A percentile compares a stretch with the other conserved stretches of the same genome.
These are phyloP conservation scores for Nomada fucata DNA, from an alignment of 2,888 invertebrate species.

Conservation along the genomic window DNA sequence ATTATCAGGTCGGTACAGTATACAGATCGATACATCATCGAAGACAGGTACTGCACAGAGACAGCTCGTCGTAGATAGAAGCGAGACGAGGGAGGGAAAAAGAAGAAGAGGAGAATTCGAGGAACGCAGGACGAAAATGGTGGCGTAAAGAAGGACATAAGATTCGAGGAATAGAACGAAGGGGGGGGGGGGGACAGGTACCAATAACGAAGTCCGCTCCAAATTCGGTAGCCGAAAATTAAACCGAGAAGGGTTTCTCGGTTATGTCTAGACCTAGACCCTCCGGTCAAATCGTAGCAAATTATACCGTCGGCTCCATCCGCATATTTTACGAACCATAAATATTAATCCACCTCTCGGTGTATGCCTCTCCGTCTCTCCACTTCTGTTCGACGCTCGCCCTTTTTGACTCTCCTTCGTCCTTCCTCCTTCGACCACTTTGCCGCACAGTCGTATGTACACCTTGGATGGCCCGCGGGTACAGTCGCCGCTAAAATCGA, in stretches of 20 bases:
- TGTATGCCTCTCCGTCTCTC: slow-evolving; percentile 35
- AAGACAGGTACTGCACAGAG: slow-evolving; percentile 10
- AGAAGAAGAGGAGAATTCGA: background rate
- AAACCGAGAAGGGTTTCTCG: slow-evolving; percentile 65
- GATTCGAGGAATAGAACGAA: slow-evolving; percentile 13
- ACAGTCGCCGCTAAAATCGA: slow-evolving; percentile 64
- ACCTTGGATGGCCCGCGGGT: slow-evolving; percentile 48
- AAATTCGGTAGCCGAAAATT: slow-evolving; percentile 75
- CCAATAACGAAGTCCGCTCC: slow-evolving; percentile 63
- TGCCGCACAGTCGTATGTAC: background rate
- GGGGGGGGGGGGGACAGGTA: slow-evolving; percentile 35
- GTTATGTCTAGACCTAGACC: slow-evolving; percentile 75
- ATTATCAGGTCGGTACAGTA: slow-evolving; percentile 7
- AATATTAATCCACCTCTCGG: slow-evolving; percentile 74
- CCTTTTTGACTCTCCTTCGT: slow-evolving; percentile 20
- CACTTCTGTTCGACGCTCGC: slow-evolving; percentile 30
- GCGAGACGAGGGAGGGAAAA: background rate
- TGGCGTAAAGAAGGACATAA: slow-evolving; percentile 22
- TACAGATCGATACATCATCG: slow-evolving; percentile 55
- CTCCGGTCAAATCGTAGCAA: slow-evolving; percentile 76
- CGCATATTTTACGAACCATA: slow-evolving; percentile 78
- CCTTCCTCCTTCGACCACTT: background rate
- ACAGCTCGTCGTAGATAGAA: background rate
- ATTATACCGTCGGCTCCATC: slow-evolving; percentile 73
- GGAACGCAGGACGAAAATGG: slow-evolving; percentile 36